Evolutionary conservation across 2,888 invertebrate genomes (phyloP), one percentile per base, ranked within the genome.

Genomic region (Trissoscelio sp.): DNA sequence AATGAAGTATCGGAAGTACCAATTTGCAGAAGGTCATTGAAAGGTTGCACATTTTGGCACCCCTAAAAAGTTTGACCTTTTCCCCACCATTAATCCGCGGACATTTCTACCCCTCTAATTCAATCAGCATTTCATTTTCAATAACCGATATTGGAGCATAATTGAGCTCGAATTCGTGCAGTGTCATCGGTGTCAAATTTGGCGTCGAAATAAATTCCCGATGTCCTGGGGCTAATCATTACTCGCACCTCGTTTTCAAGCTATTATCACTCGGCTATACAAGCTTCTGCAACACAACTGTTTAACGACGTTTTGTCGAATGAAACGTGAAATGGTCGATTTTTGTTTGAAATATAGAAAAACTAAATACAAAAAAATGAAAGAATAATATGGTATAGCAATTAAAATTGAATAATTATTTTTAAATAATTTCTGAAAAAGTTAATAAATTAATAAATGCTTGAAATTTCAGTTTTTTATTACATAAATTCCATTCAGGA

Each of bases 221-320:
- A 64, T 66, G 39, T 66, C 66, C 62, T 16, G 46, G 12, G 62
- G 46, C 48, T 34, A 34, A n/a, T 64, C 62, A 20, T 48, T 34
- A 34, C 62, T 28, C 31, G 48, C 44, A 12, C 62, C 62, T 58
- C 58, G 31, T 62, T 62, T 62, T 62, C 44, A 46, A 46, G 12
- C 46, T 18, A 62, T 62, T 46, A 62, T 62, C 44, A 62, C 62
- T 31, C 31, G 46, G 16, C 16, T 42, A 24, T 11, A 20, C 34
- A 24, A 16, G 6, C 3, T 31, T 14, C 31, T 37, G 24, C 20
- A 22, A 20, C 51, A 20, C 24, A 37, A 20, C 34, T 51, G 64
- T 20, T 18, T 31, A 31, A 62, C 44, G 42, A 42, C 42, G 24
- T 39, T 60, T 42, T 14, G 5, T 11, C 20, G 20, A 60, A 42